Base-by-base conservation (phyloP, 2,113 vertebrate genomes). In the Cyanoderma ruficeps region DNA sequence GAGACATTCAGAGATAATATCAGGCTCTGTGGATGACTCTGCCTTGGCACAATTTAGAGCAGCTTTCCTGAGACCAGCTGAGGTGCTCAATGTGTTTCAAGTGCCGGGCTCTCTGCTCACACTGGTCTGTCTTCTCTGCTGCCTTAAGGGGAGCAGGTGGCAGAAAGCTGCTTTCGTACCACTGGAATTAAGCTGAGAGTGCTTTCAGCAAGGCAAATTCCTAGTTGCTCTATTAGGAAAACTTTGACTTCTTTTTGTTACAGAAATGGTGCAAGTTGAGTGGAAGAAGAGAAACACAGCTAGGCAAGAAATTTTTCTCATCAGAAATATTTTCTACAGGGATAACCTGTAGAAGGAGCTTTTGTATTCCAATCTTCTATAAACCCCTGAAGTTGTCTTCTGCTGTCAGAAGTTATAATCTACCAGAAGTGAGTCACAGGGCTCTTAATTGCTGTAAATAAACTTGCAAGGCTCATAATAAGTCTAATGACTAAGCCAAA, bases 381-480 rank as follows among this genome's bases (percentile, higher is more conserved):
- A 80, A 94, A 55, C 41, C 15, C 46, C 47, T 63, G 30, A 84
- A 81, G 33, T 21, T 91, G 55, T 49, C 65, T 44, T 76, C 49
- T 82, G 31, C 39, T 87, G 50, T 81, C 49, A 83, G 71, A 92
- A 86, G 55, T 49, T 90, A 9, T 24, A 87, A 76, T 77, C 17
- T 24, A 64, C 18, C 60, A 88, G 46, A 44, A 90, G 7, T 55
- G 82, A 93, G 46, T 88, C 79, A 90, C 30, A 13, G 23, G 33
- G 14, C 57, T 96, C 50, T 67, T 92, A 93, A 81, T 85, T 86
- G 46, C 63, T 88, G 55, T 83, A 90, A 94, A 74, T 88, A 83
- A 93, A 41, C 88, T 91, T 89, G 50, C 46, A 86, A 80, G 39
- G 18, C 42, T 94, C 13, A 4, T 83, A 75, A n/a, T 31, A 83